Evolutionary conservation across 2,113 vertebrate species (phyloP).

Genomic region (Prietella phreatophila): DNA sequence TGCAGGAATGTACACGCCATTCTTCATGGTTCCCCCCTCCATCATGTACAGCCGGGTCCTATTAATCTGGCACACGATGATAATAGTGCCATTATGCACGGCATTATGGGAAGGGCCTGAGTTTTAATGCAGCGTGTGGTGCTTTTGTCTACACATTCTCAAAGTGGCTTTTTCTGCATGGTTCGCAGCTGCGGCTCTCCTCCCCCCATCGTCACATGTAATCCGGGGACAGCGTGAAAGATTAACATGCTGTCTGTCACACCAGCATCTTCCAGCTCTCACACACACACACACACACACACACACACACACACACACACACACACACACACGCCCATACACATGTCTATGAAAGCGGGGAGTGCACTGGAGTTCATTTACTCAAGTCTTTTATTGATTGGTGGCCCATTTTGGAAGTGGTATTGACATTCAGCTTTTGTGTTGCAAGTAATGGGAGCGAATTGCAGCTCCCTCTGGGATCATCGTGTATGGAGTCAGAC

Average conservation of each 20-base stretch:
- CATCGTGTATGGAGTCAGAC: slow-evolving; percentile 2
- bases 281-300: slow-evolving; percentile 16
- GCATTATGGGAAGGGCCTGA: slow-evolving; percentile 27
- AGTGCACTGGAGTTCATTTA: background rate
- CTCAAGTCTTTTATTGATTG: slow-evolving; percentile 15
- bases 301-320: slow-evolving; percentile 12
- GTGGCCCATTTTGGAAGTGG: background rate
- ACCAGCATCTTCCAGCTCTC: slow-evolving; percentile 15
- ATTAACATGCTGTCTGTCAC: slow-evolving; percentile 59
- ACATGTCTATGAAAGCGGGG: background rate
- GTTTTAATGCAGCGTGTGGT: slow-evolving; percentile 32
- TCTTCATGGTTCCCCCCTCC: background rate
- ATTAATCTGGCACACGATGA: slow-evolving; percentile 18
- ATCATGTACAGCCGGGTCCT: background rate
- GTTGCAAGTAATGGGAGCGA: slow-evolving; percentile 14
- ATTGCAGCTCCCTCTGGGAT: slow-evolving; percentile 35
- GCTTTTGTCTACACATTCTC: slow-evolving; percentile 53
- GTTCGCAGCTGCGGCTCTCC: slow-evolving; percentile 44
- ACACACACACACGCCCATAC: slow-evolving; percentile 4
- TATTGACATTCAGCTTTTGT: slow-evolving; percentile 31
- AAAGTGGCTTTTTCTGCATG: slow-evolving; percentile 26
- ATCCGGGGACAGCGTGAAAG: slow-evolving; percentile 51
- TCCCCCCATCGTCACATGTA: slow-evolving; percentile 19
- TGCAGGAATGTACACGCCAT: background rate
- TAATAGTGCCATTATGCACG: slow-evolving; percentile 31